These are phyloP conservation scores for Magallana nippona DNA, from an alignment of 2,888 invertebrate species.

Conservation along the genomic window DNA sequence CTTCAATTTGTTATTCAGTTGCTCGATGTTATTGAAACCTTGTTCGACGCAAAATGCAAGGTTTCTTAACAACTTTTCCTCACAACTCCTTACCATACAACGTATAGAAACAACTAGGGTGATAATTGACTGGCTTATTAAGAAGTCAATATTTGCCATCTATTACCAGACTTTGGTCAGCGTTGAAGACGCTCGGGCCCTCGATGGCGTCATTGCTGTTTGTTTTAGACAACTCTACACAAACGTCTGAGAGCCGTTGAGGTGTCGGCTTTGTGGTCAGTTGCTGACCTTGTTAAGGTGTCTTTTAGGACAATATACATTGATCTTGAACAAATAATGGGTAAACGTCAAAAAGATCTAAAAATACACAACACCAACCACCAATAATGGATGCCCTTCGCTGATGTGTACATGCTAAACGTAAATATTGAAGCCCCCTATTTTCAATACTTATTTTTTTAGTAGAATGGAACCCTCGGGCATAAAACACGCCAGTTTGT, in stretches of 20 bases:
- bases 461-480: background rate
- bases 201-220: background rate
- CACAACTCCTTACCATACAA: background rate
- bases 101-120: background rate
- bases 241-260: conserved; percentile 7
- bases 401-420: background rate
- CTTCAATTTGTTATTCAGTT: no score
- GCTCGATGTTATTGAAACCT: background rate
- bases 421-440: background rate
- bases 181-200: background rate
- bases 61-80: background rate
- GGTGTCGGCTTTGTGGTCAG: background rate
- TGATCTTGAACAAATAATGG: background rate
- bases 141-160: conserved; percentile 14
- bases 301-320: background rate
- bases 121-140: conserved; percentile 7
- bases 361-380: background rate
- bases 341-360: conserved; percentile 5
- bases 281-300: background rate
- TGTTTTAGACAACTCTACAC: background rate
- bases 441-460: no score
- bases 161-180: background rate
- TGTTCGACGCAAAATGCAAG: background rate
- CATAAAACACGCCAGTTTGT: background rate
- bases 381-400: background rate